A percentile compares a stretch with the other conserved stretches of the same genome.
Conservation (phyloP, 1,140 invertebrate genomes). For the Laupala kohalensis region DNA sequence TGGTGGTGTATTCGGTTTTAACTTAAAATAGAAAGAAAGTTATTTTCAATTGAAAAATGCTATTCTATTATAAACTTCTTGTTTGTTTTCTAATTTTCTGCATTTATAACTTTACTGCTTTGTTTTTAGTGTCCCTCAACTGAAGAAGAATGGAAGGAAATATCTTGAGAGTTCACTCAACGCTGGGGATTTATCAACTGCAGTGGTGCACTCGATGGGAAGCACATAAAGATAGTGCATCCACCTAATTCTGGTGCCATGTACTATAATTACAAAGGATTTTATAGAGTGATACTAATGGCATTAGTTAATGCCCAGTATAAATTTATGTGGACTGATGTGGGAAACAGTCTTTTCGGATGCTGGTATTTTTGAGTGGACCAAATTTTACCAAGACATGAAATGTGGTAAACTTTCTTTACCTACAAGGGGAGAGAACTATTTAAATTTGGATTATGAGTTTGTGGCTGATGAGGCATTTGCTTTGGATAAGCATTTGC, state of each 20-base stretch:
- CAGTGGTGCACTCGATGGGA: no score
- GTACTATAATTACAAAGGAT: constrained; percentile 28
- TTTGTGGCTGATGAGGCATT: constrained; percentile 5
- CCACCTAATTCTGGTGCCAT: no score
- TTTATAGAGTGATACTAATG: constrained; percentile 25
- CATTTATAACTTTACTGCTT: no score
- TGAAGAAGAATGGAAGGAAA: no score
- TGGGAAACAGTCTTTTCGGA: constrained; percentile 24
- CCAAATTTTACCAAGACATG: constrained; percentile 5
- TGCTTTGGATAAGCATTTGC: not conserved
- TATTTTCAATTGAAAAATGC: no score
- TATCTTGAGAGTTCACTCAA: constrained; percentile 14
- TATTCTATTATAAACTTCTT: no score
- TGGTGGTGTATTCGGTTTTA: no score
- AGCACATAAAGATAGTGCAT: no score
- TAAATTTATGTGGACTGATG: constrained; percentile 25
- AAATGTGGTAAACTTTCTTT: constrained; percentile 18
- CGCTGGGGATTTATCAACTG: no score
- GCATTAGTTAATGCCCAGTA: constrained; percentile 27
- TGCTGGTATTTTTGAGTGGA: constrained; percentile 20
- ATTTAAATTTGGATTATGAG: not conserved
- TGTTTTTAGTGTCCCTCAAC: no score
- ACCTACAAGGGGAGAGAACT: constrained; percentile 15
- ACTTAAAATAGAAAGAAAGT: no score
- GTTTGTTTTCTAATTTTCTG: no score